A percentile compares a stretch with the other conserved stretches of the same genome.
These are phyloP conservation scores for Galerucella nymphaeae DNA, from an alignment of 2,888 invertebrate species.

Conservation along the genomic window DNA sequence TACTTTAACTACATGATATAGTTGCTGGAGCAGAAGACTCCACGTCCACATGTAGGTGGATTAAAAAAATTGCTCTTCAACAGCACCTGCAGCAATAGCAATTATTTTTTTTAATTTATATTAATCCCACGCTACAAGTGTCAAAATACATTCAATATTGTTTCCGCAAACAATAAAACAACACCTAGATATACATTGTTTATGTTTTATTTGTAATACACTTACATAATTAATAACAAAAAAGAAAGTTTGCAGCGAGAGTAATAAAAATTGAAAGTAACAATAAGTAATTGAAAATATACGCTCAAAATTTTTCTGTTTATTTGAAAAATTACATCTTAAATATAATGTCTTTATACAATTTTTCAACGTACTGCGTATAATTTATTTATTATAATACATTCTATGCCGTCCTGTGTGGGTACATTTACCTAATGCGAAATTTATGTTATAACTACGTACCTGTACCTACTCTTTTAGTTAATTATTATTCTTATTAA, in stretches of 20 bases:
- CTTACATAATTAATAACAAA: constrained; percentile 6
- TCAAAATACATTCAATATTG: background rate
- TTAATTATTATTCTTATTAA: constrained; percentile 39
- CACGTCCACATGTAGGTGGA: no score
- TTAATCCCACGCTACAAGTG: background rate
- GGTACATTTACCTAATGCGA: constrained; percentile 16
- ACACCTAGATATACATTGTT: background rate
- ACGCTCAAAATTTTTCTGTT: background rate
- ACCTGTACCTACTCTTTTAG: constrained; percentile 13
- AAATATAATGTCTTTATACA: background rate
- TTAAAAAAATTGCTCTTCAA: no score
- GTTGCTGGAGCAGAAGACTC: no score
- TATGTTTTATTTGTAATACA: background rate
- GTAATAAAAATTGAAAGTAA: background rate
- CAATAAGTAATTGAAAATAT: no score
- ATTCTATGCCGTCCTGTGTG: background rate
- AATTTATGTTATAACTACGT: constrained; percentile 18
- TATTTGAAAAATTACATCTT: background rate
- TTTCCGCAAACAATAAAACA: background rate
- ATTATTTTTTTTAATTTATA: background rate
- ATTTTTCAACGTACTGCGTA: background rate
- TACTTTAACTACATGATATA: no score
- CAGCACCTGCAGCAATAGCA: background rate
- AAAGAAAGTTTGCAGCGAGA: background rate
- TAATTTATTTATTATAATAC: background rate